A percentile compares a stretch with the other conserved stretches of the same genome.
These are phyloP conservation scores for Ornithoptera alexandrae DNA, from an alignment of 2,888 invertebrate species.

Conservation along the genomic window DNA sequence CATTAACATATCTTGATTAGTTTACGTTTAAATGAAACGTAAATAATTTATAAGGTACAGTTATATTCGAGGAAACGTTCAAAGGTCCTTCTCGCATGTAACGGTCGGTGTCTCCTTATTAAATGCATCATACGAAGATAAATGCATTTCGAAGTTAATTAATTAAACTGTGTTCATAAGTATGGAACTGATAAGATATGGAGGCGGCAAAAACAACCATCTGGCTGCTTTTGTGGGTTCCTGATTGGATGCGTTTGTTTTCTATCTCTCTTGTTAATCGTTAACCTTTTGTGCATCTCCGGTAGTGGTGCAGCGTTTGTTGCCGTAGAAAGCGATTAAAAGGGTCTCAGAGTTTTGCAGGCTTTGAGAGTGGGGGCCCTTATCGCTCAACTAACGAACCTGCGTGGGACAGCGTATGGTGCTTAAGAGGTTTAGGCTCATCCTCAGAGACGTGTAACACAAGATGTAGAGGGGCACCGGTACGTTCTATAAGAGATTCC, in stretches of 20 bases:
- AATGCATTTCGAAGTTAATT: conserved; percentile 74
- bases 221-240: conserved; percentile 38
- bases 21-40: not conserved
- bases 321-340: not conserved
- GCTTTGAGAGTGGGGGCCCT: no score
- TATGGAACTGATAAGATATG: conserved; percentile 38
- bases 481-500: no score
- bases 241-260: conserved; percentile 50
- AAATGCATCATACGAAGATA: conserved; percentile 71
- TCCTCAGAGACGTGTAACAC: no score
- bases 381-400: no score
- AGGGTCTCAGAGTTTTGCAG: no score
- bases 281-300: conserved; percentile 35
- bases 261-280: conserved; percentile 39
- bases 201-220: conserved; percentile 43
- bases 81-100: conserved; percentile 46
- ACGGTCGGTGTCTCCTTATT: conserved; percentile 53
- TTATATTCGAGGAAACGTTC: conserved; percentile 15
- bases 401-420: no score
- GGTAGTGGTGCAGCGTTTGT: conserved; percentile 33
- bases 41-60: conserved; percentile 8
- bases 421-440: no score
- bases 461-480: no score
- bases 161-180: conserved; percentile 69
- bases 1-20: not conserved